These are phyloP conservation scores for Xanthorhoe spadicearia DNA, from an alignment of 2,888 invertebrate species.

Conservation along the genomic window DNA sequence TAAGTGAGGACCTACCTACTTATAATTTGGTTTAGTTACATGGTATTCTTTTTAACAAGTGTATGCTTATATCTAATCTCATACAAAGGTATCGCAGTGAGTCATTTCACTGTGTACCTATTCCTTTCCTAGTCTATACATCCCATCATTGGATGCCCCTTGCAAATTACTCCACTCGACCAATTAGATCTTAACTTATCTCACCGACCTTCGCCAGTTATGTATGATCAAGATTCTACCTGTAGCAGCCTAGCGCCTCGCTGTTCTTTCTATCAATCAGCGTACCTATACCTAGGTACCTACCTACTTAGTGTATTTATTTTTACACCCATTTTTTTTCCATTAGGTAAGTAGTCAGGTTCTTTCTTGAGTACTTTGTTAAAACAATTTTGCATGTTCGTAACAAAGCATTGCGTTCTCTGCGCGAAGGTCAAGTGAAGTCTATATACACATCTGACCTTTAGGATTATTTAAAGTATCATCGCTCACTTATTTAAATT, in stretches of 20 bases:
- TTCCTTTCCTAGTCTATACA: too few species aligned
- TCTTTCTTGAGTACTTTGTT: neutral
- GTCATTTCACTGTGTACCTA: too few species aligned
- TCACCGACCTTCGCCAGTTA: neutral
- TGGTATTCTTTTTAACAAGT: too few species aligned
- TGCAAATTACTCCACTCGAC: neutral
- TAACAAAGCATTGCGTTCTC: constrained; percentile 5
- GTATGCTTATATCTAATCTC: too few species aligned
- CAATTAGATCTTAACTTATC: neutral
- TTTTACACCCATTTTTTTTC: neutral
- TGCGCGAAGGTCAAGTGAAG: constrained; percentile 10
- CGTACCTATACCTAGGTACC: too few species aligned
- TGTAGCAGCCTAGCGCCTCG: neutral
- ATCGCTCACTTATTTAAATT: constrained; percentile 15
- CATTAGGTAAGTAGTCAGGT: neutral
- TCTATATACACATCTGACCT: constrained; percentile 12
- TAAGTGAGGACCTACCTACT: neutral
- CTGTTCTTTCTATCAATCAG: neutral
- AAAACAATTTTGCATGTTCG: neutral
- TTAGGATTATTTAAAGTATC: constrained; percentile 9
- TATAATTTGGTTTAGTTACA: neutral
- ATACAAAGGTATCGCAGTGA: too few species aligned
- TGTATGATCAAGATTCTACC: neutral
- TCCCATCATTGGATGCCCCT: neutral
- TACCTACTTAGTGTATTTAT: too few species aligned